Base-by-base conservation (phyloP, 2,888 invertebrate genomes). In the Meghimatium bilineatum region DNA sequence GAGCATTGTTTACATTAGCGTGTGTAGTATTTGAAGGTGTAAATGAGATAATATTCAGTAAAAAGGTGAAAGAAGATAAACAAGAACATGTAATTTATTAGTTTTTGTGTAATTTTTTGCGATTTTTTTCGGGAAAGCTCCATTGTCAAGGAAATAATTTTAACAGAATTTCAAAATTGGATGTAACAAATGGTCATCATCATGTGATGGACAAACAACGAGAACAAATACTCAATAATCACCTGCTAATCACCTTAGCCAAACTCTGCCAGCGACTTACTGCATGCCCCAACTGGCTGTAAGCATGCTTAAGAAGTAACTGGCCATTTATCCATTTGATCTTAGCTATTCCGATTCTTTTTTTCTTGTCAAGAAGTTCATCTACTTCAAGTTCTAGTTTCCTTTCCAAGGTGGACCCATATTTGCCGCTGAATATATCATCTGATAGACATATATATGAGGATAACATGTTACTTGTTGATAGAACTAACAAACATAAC, bases 381-480 rank as follows among this genome's bases (percentile, higher is more conserved):
- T 95, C 95, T 74, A 94, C 91, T 87, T 94, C 93, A 56, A 92
- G 91, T 87, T 95, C 95, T 56, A 95, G 91, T 75, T 92, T 89
- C 89, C 95, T 94, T 89, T 95, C 95, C 77, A 91, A 87, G 26
- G 93, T 94, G 84, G 94, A 94, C 0, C 95, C 95, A 88, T 95
- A 95, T 56, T 93, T 93, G 0, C 95, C 94, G 36, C 94, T 94
- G 88, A 95, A 95, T 32, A 95, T 94, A 34, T 90, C 89, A 81
- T 92, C 94, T 94, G 88, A 2, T 60, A 56, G 17, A 14, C 8
- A 49, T 56, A 56, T 56, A 14, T 3, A 12, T 3, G 23, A 56
- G 8, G 20, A 20, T 56, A 23, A 23, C 8, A 23, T 14, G 56
- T 20, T 56, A 23, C 6, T 12, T 56, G 56, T 12, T 56, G 8